phyloP scores from a whole-genome alignment of 2,797 vertebrate species.

The Neosilurus mollespiculum region DNA sequence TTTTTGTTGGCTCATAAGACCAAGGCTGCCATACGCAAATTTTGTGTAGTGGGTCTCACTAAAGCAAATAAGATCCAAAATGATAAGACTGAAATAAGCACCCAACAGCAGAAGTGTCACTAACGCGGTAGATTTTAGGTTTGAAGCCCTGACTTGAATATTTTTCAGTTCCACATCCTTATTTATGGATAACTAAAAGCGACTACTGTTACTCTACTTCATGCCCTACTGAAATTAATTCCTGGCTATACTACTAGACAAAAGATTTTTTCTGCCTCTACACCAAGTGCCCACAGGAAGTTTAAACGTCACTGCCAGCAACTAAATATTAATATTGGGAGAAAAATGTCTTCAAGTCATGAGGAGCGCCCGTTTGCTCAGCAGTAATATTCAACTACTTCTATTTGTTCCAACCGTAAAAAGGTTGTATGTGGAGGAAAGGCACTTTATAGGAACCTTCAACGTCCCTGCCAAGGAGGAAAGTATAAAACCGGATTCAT shows the following conservation, averaged over 20 bases:
- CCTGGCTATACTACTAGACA: background rate
- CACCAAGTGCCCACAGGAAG: background rate
- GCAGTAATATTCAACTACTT: constrained; percentile 1
- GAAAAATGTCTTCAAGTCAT: background rate
- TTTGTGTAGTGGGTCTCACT: background rate
- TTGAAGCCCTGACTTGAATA: background rate
- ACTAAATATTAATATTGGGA: background rate
- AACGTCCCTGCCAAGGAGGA: background rate
- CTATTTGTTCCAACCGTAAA: constrained; percentile 21
- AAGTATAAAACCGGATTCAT: constrained; percentile 7
- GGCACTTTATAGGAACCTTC: constrained; percentile 3
- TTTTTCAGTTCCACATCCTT: background rate
- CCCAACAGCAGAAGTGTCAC: background rate
- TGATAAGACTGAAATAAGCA: background rate
- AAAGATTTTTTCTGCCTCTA: background rate
- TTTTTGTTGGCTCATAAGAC: background rate
- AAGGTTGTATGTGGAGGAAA: constrained; percentile 3
- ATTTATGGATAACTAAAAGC: background rate
- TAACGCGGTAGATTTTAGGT: background rate
- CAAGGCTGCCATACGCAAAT: background rate
- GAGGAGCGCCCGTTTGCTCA: background rate
- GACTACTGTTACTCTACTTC: background rate
- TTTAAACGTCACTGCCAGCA: background rate
- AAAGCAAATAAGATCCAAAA: background rate
- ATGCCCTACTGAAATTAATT: constrained; percentile 2